Conservation (phyloP, 2,888 invertebrate species). For the Ophion obscuratus region DNA sequence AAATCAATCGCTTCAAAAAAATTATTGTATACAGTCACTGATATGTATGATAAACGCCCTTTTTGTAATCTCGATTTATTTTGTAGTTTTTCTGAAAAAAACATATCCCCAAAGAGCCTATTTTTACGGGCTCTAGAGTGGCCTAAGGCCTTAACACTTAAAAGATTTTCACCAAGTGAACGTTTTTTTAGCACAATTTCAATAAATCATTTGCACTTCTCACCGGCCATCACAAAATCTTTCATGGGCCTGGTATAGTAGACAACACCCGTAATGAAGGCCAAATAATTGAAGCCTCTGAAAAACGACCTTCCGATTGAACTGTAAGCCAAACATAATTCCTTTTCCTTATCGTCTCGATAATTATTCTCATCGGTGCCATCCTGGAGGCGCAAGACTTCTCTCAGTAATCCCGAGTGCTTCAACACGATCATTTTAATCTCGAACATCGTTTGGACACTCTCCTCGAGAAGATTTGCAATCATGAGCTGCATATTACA, state of each 20-base stretch:
- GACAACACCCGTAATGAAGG: constrained; percentile 21
- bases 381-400: constrained; percentile 16
- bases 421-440: constrained; percentile 45
- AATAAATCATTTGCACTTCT: background rate
- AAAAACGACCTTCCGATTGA: constrained; percentile 34
- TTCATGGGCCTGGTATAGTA: constrained; percentile 36
- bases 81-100: no score
- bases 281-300: constrained; percentile 18
- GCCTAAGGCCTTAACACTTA: no score
- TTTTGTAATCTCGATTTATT: no score
- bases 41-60: no score
- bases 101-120: no score
- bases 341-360: constrained; percentile 27
- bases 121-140: no score
- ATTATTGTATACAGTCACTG: no score
- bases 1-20: no score
- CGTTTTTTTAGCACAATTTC: background rate
- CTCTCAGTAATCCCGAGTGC: constrained; percentile 29
- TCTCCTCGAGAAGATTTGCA: constrained; percentile 66
- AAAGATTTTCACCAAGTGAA: no score
- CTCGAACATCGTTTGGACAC: constrained; percentile 60
- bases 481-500: constrained; percentile 68
- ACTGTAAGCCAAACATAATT: constrained; percentile 38
- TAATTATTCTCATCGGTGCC: constrained; percentile 27
- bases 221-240: constrained; percentile 34